These are phyloP conservation scores for Caenorhabditis briggsae DNA, from an alignment of 1,140 invertebrate genomes.

Conservation along the genomic window DNA sequence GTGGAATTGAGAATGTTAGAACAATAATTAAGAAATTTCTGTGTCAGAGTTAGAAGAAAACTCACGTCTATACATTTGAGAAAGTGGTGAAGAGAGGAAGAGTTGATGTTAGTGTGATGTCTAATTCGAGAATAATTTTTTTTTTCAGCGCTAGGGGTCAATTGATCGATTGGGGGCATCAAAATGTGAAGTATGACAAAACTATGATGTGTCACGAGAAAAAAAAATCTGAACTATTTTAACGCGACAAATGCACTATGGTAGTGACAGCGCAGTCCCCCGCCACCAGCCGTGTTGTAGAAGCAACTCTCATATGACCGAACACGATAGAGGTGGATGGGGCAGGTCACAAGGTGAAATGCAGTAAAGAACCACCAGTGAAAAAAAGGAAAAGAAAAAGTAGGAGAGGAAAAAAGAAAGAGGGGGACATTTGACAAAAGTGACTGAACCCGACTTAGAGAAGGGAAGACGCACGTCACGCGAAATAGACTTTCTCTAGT, in stretches of 20 bases:
- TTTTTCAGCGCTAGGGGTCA: too few species aligned
- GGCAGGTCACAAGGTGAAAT: conserved; percentile 54
- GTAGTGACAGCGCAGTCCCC: neutral
- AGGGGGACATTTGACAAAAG: conserved; percentile 39
- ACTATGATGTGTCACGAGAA: neutral
- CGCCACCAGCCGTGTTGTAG: neutral
- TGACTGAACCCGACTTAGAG: conserved; percentile 34
- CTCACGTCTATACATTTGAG: conserved; percentile 42
- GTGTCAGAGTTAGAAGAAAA: neutral
- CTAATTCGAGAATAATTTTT: conserved; percentile 10
- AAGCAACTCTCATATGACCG: conserved; percentile 52
- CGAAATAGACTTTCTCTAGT: conserved; percentile 41
- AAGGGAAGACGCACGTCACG: conserved; percentile 15
- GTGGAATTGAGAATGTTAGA: neutral
- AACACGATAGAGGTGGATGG: conserved; percentile 3
- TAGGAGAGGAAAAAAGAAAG: neutral
- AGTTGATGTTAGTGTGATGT: neutral
- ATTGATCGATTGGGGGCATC: conserved; percentile 1
- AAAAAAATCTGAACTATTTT: conserved; percentile 4
- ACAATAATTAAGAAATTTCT: neutral
- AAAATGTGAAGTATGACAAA: neutral
- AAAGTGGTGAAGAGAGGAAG: neutral
- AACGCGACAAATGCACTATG: neutral
- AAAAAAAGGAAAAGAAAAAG: neutral
- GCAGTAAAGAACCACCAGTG: conserved; percentile 49